Base-by-base conservation (phyloP, 2,113 vertebrate species). In the Gobiocypris rarus region DNA sequence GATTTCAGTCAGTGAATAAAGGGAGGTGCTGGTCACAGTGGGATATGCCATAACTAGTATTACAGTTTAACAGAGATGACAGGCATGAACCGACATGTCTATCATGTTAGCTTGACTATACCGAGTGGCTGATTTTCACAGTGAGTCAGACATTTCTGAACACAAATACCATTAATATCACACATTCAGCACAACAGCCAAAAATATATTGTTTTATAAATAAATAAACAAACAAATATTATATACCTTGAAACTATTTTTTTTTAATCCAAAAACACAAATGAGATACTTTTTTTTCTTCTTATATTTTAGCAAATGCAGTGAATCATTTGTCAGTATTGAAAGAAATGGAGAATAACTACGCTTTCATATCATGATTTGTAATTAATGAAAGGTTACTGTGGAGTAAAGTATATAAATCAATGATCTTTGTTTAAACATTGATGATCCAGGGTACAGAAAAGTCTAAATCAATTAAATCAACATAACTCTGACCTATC, bases 391-490 rank as follows among this genome's bases (percentile, higher is more conserved):
- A 75, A 75, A 28, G 65, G 34, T 69, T 24, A 73, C 41, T 26
- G 22, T 24, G 13, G 11, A 73, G 22, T 73, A 26, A 73, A 73
- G 19, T 41, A n/a, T 56, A 31, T 56, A 76, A 58, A 58, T 76
- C 52, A n/a, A 13, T 26, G 17, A 43, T 70, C 14, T 76, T 15
- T 70, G 50, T 70, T 58, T 69, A 70, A 67, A 48, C 34, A 82
- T 31, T 56, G 19, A 76, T 75, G 73, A 52, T 75, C 73, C 73
- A 54, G 45, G 45, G 7, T 52, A 19, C 24, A 75, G 45, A 9
- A 48, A 15, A 19, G 3, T 50, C 24, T 52, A 75, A 52, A 75
- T 52, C 45, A 56, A 34, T 81, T 69, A 69, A 31, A 84, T 50
- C 65, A 85, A 54, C 28, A 74, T 10, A 52, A 56, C 5, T 31